Evolutionary conservation across 1,140 invertebrate genomes (phyloP), one percentile per base, ranked within the genome.

Genomic region (Spodoptera litura): DNA sequence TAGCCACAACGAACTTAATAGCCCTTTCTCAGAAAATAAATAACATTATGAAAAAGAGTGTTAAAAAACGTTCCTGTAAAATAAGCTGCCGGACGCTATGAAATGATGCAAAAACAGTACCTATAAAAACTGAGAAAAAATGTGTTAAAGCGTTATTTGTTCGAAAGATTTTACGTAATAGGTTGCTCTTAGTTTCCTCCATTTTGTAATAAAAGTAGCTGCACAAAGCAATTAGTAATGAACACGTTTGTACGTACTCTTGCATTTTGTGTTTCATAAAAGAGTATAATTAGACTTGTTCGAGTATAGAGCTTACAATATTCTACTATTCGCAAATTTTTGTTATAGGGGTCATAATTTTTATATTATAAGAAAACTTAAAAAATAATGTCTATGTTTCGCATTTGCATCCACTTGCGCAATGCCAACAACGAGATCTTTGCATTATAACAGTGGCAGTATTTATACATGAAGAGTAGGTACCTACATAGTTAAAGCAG

Each of bases 141-240:
- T 31, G 25, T 52, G 49, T 70, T 27, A 56, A 56, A 62, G 49
- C 9, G 64, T 27, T 51, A 44, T 49, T 68, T 68, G 51, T 68
- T 68, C 51, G 44, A 52, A 68, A 68, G 64, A 68, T 68, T 68
- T 68, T 68, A 20, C 64, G 15, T 68, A 68, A 68, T 68, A 68
- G 49, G 44, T 51, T 52, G 49, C 64, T 51, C 15, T 49, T 52
- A 68, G 44, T 10, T 20, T 2, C 51, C 20, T 15, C 20, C 49
- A 35, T 10, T 49, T 49, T 27, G 64, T 68, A 68, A 52, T 68
- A 68, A 68, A 68, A 52, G 51, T 68, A 51, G 64, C 8, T 52
- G 64, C 64, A 68, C 61, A 62, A 44, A 62, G 64, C 51, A 68
- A 68, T 49, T 68, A 68, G 61, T 64, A 64, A 64, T 44, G 38